Base-by-base conservation (phyloP, 1,140 invertebrate genomes). In the Pemphigus obesinymphae region DNA sequence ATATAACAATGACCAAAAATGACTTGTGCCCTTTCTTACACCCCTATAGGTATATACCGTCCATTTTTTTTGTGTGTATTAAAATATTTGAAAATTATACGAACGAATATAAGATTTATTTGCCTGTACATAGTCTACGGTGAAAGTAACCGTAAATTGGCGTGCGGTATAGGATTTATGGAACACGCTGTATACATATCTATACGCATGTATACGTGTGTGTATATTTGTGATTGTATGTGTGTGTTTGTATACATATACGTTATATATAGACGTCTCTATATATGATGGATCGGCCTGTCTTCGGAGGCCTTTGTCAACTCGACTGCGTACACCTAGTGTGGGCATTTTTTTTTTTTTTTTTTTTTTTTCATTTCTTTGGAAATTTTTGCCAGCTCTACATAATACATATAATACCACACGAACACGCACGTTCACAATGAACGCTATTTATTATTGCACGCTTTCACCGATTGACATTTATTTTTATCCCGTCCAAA, bases 251-350 rank as follows among this genome's bases (percentile, higher is more conserved):
- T 68, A 40, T 70, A 23, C 3, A 31, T 61, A 23, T 31, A 31
- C 13, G 40, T 17, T 26, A 29, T n/a, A 13, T 50, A 1, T 48
- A 73, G 17, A 73, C 43, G 43, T 73, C 15, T 50, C 43, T 50
- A 23, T 50, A n/a, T 31, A 73, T 73, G 70, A 73, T 73, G 70
- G 70, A 73, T 73, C 70, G 70, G 43, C 43, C 29, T 73, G 70
- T 73, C 45, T 73, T 73, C 70, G 70, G 43, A 26, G 29, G 45
- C 70, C 45, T 73, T 73, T 73, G 70, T 73, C 45, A 48, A 73
- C 70, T 73, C 45, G 70, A 45, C n/a, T 40, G 66, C n/a, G 8
- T n/a, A 37, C 8, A 43, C 68, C 68, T 70, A 1, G 23, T 13
- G 37, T 13, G 37, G 40, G 37, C 29, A 29, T 73, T 50, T 70